A percentile compares a stretch with the other conserved stretches of the same genome.
Conservation (phyloP, 2,888 invertebrate genomes). For the Orthonevra nobilis region DNA sequence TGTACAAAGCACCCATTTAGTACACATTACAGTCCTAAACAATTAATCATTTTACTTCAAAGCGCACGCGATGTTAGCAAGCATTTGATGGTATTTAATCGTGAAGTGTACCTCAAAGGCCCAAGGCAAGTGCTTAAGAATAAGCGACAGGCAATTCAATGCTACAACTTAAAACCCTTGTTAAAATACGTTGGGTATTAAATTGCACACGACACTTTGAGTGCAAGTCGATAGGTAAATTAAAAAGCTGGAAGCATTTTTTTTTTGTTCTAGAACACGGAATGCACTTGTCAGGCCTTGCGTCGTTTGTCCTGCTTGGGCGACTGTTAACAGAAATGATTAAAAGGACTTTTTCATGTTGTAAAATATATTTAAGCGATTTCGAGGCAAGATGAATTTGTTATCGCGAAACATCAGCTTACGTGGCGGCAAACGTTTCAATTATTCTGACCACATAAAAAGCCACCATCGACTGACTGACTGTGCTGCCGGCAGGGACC, state of each 20-base stretch:
- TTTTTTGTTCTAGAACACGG: too few species aligned
- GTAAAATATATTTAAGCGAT: too few species aligned
- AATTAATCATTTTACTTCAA: slow-evolving; percentile 58
- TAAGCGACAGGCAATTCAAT: slow-evolving; percentile 15
- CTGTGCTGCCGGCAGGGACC: not conserved
- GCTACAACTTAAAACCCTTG: slow-evolving; percentile 8
- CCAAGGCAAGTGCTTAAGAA: slow-evolving; percentile 14
- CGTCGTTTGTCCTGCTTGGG: too few species aligned
- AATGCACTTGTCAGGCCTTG: too few species aligned
- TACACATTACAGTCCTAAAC: slow-evolving; percentile 42
- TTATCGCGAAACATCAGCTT: not conserved
- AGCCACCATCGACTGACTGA: too few species aligned
- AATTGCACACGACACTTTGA: slow-evolving; percentile 20
- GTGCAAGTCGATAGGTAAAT: slow-evolving; percentile 16
- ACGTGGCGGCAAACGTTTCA: slow-evolving; percentile 12
- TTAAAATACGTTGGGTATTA: slow-evolving; percentile 7
- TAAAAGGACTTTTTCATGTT: not conserved
- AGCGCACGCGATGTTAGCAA: slow-evolving; percentile 60
- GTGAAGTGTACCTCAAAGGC: slow-evolving; percentile 43
- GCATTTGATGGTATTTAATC: slow-evolving; percentile 62
- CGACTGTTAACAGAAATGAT: not conserved
- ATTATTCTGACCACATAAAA: slow-evolving; percentile 7
- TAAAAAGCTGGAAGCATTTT: too few species aligned
- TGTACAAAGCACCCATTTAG: slow-evolving; percentile 52
- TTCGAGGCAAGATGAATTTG: not conserved